Conservation (phyloP, 2,888 invertebrate species). For the Drosophila bunnanda region DNA sequence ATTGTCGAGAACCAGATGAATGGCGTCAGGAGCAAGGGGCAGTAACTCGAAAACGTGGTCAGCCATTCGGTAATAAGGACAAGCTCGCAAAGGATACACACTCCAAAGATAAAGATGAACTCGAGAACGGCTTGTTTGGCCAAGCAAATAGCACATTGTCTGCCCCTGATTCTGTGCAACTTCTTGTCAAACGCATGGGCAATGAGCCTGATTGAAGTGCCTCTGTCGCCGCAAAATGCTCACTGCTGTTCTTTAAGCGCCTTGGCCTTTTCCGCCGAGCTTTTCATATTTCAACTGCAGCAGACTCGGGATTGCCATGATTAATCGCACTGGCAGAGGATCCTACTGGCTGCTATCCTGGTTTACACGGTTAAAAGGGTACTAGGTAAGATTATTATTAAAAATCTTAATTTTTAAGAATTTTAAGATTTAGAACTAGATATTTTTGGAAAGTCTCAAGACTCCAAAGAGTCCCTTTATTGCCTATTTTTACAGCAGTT, state of each 20-base stretch:
- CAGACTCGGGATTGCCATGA: constrained; percentile 71
- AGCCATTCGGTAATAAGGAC: constrained; percentile 53
- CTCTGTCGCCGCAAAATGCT: constrained; percentile 50
- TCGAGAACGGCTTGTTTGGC: constrained; percentile 65
- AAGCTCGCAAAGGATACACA: constrained; percentile 26
- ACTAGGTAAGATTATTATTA: neutral
- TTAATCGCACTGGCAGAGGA: constrained; percentile 69
- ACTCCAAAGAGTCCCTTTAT: neutral
- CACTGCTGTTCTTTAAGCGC: constrained; percentile 29
- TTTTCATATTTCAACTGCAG: constrained; percentile 53
- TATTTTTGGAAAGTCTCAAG: neutral
- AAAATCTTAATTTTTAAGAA: neutral
- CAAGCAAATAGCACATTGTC: constrained; percentile 67
- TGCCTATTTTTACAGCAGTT: neutral
- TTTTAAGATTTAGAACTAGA: too few species aligned
- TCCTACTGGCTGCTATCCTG: constrained; percentile 23
- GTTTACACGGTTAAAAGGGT: neutral
- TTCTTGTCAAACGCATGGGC: constrained; percentile 79
- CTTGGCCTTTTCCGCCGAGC: constrained; percentile 39
- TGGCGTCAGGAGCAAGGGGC: constrained; percentile 33
- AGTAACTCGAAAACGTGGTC: constrained; percentile 65
- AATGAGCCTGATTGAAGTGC: constrained; percentile 78
- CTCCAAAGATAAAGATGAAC: constrained; percentile 29
- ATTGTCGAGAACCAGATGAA: constrained; percentile 71
- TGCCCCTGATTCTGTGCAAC: constrained; percentile 57